Evolutionary conservation across 2,888 invertebrate species (phyloP), one percentile per base, ranked within the genome.

Genomic region (Rhabditophanes sp.): DNA sequence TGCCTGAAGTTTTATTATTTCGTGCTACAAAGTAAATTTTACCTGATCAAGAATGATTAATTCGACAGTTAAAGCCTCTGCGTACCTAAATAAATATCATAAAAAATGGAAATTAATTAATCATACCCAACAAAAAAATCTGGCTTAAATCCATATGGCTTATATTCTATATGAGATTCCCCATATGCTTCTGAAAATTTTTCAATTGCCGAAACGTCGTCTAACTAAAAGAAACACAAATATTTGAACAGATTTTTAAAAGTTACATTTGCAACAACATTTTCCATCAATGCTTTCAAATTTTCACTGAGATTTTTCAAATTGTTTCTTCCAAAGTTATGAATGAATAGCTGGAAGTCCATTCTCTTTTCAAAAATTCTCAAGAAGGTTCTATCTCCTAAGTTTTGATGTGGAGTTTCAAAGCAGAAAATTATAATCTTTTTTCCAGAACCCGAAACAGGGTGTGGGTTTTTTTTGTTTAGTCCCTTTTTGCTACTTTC

Each of bases 121-220:
- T n/a, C n/a, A n/a, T n/a, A n/a, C n/a, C n/a, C 49, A 1, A 64
- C 63, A 61, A 61, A 63, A 38, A 63, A 62, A 38, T 63, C 59
- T 5, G 63, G 60, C 24, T 63, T 63, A 39, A 64, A 63, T 5
- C 63, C 63, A 26, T 37, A 52, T 30, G 42, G 25, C 30, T 57
- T 60, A 27, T 54, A 35, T 20, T 52, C 50, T 7, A 61, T 58
- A 32, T 61, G 60, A 25, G 49, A 51, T 29, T 58, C 56, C 2
- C 61, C 61, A 36, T 58, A 61, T 12, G 44, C 40, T 15, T 43
- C 39, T 5, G 54, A 48, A 12, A 55, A 29, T 15, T 33, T 34
- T 11, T 46, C 45, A 30, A 59, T 56, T 26, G 45, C 45, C 15
- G 59, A 55, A 7, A 57, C 40, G 34, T 53, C 56, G 31, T 60